These are phyloP conservation scores for Venturia canescens DNA, from an alignment of 1,140 invertebrate species.

Conservation along the genomic window DNA sequence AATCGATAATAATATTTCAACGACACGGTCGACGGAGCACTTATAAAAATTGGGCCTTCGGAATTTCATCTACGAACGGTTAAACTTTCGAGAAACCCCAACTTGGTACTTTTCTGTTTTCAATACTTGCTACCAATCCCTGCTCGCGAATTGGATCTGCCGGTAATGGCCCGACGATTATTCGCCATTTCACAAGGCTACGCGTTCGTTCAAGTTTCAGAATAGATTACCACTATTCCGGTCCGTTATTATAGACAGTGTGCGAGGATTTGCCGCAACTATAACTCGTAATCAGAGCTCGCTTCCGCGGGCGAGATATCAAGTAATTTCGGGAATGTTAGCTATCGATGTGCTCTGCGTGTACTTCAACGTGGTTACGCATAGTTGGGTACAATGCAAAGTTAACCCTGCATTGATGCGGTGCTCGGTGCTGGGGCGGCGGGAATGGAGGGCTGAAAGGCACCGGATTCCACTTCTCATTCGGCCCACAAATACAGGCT, in stretches of 20 bases:
- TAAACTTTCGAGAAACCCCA: too few relatives aligned
- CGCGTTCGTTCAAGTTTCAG: too few relatives aligned
- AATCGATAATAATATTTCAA: too few relatives aligned
- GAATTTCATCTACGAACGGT: too few relatives aligned
- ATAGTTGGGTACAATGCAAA: background rate
- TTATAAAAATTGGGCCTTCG: too few relatives aligned
- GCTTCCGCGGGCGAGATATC: background rate
- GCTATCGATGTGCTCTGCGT: background rate
- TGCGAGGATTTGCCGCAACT: background rate
- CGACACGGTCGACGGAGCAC: too few relatives aligned
- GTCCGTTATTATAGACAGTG: background rate
- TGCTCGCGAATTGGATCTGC: too few relatives aligned
- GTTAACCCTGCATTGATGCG: constrained; percentile 8
- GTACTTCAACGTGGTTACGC: background rate
- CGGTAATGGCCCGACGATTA: background rate
- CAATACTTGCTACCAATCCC: too few relatives aligned
- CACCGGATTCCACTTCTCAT: background rate
- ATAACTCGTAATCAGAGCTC: background rate
- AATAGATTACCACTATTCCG: too few relatives aligned
- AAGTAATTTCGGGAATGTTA: background rate
- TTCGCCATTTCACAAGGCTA: background rate
- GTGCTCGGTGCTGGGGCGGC: background rate
- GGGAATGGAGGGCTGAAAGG: background rate
- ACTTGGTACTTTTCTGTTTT: too few relatives aligned
- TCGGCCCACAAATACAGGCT: background rate